Percentiles rank a stretch among this genome's conserved stretches.
Conservation (phyloP, 64 coral and sea anemone species). For the Dendrophyllia cribrosa region DNA sequence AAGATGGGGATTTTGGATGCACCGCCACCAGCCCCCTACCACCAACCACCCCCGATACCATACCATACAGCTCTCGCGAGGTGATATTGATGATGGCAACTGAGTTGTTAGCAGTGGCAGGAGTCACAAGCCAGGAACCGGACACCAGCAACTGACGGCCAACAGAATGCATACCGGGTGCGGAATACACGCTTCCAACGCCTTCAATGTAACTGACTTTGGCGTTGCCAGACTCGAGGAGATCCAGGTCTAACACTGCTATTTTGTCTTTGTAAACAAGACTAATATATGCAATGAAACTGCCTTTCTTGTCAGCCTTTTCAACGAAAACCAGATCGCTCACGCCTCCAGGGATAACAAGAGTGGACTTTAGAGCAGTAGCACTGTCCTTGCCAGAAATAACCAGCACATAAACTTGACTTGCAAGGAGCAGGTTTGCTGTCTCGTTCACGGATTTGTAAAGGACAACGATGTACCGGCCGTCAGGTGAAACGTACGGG, state of each 20-base stretch:
- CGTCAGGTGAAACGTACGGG: slow-evolving; percentile 37
- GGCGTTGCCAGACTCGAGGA: background rate
- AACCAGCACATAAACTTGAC: background rate
- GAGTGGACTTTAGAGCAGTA: background rate
- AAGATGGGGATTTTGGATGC: background rate
- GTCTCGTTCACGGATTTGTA: slow-evolving; percentile 36
- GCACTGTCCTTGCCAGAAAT: background rate
- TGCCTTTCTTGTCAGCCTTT: background rate
- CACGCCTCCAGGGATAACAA: slow-evolving; percentile 32
- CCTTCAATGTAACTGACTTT: slow-evolving; percentile 39
- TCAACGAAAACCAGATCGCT: slow-evolving; percentile 14
- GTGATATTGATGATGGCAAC: slow-evolving; percentile 38
- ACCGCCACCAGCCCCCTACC: background rate
- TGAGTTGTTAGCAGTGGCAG: slow-evolving; percentile 31
- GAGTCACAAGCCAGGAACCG: slow-evolving; percentile 41
- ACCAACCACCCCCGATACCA: background rate
- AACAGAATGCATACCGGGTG: background rate
- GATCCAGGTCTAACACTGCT: slow-evolving; percentile 42
- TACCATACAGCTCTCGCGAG: slow-evolving; percentile 30
- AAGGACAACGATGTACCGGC: slow-evolving; percentile 31
- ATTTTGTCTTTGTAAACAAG: slow-evolving; percentile 51
- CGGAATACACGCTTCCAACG: background rate
- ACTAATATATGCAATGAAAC: slow-evolving; percentile 20
- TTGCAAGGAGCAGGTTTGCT: background rate
- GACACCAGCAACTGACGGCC: background rate